Conservation (phyloP, 2,797 vertebrate genomes). For the Myotis vivesi region DNA sequence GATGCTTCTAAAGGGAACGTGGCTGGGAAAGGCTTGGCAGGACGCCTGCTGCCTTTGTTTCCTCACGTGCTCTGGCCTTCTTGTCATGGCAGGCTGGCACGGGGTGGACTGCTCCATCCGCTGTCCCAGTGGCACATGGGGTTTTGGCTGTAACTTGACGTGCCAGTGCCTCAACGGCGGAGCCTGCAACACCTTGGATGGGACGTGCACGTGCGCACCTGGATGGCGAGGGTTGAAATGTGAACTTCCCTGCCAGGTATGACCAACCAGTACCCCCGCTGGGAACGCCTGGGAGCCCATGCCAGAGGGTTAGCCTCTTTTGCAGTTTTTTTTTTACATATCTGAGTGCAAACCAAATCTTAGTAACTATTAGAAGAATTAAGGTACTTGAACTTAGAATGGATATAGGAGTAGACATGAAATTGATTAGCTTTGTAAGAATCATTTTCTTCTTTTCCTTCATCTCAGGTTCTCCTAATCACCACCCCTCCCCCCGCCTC, state of each 20-base stretch:
- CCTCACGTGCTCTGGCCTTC: constrained; percentile 42
- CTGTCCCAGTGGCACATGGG: constrained; percentile 95
- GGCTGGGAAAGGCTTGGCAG: background rate
- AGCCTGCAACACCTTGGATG: constrained; percentile 92
- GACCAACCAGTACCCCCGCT: background rate
- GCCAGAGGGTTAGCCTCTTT: background rate
- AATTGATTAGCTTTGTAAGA: background rate
- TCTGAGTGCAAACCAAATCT: background rate
- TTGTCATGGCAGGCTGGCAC: constrained; percentile 91
- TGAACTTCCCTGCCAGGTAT: constrained; percentile 92
- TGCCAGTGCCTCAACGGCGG: constrained; percentile 93
- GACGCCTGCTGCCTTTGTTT: background rate
- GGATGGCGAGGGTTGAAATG: constrained; percentile 96
- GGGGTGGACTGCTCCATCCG: constrained; percentile 97
- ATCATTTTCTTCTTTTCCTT: background rate
- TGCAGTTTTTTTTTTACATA: background rate
- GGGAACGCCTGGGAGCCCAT: background rate
- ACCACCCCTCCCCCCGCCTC: accelerated
- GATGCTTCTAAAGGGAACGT: background rate
- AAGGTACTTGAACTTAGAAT: background rate
- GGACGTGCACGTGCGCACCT: constrained; percentile 92
- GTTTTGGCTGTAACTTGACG: constrained; percentile 93
- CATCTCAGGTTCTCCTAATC: background rate
- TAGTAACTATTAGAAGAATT: background rate
- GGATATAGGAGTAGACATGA: background rate